phyloP scores from a whole-genome alignment of 2,113 vertebrate species.

The Clarias magur region DNA sequence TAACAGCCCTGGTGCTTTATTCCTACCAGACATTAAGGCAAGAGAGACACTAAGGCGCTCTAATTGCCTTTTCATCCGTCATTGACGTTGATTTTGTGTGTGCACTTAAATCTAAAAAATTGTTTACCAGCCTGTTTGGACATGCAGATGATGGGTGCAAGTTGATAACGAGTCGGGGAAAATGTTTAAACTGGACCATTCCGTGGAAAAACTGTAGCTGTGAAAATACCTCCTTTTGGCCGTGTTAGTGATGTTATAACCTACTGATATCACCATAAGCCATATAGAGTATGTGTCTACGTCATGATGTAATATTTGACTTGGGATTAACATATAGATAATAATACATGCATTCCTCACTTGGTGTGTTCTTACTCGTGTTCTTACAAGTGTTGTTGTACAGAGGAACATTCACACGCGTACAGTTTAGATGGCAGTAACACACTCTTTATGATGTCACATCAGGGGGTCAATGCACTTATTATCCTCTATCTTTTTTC shows the following conservation, averaged over 20 bases:
- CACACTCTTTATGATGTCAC: slow-evolving; percentile 1
- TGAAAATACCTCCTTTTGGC: background rate
- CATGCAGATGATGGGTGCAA: slow-evolving; percentile 18
- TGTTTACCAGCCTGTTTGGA: slow-evolving; percentile 3
- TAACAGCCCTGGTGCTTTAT: slow-evolving; percentile 59
- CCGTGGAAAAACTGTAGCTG: background rate
- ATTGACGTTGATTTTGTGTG: slow-evolving; percentile 36
- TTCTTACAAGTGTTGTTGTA: background rate
- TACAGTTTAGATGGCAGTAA: background rate
- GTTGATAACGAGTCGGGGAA: slow-evolving; percentile 3
- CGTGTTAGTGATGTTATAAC: background rate
- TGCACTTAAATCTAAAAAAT: background rate
- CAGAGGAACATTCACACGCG: background rate
- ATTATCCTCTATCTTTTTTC: background rate
- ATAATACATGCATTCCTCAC: background rate
- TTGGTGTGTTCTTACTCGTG: background rate
- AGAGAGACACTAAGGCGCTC: slow-evolving; percentile 45
- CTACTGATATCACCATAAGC: background rate
- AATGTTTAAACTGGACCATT: slow-evolving; percentile 7
- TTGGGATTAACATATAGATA: too few species aligned
- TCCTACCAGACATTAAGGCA: slow-evolving; percentile 38
- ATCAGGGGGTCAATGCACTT: background rate
- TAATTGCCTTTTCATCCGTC: slow-evolving; percentile 42
- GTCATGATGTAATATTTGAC: too few species aligned
- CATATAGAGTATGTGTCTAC: background rate